Base-by-base conservation (phyloP, 2,888 invertebrate species). In the Graphium colonna region DNA sequence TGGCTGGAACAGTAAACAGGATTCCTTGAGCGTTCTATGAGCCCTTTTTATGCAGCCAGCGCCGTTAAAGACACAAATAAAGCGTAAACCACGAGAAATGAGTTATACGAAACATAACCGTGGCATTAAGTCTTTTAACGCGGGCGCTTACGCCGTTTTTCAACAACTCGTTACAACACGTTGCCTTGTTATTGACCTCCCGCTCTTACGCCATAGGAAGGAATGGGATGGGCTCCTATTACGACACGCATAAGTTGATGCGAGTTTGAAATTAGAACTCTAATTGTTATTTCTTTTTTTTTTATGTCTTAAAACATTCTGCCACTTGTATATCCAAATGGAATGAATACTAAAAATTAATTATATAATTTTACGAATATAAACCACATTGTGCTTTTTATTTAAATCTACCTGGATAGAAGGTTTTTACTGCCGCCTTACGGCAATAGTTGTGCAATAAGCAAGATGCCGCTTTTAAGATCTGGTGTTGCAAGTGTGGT, bases 111-210 rank as follows among this genome's bases (percentile, higher is more conserved):
- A 60, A 60, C 64, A 63, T 69, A 67, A 65, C 60, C 42, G 56
- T 51, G 55, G 57, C 60, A 55, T 68, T 69, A 69, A 65, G 58
- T 69, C 68, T 69, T 69, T 72, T 68, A 68, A 64, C 69, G 61
- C 58, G 44, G 59, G 51, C 64, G 54, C 67, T 67, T 68, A 65
- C 60, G 61, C 58, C 56, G 60, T 58, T 66, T 67, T 65, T 66
- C 68, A 63, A 63, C 65, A 55, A 55, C 59, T 62, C 59, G 57
- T 66, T 62, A 68, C n/a, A n/a, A n/a, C n/a, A n/a, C 60, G 59
- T 59, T 59, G 62, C 63, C 48, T 65, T 69, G 73, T 71, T 68
- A 61, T 60, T 16, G 39, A 54, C 60, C 59, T 76, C 77, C 67
- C 71, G 61, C 58, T 78, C 71, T 67, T 55, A 57, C 21, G 53